Base-by-base conservation (phyloP, 1,140 invertebrate species). In the Drosophila setifemur region DNA sequence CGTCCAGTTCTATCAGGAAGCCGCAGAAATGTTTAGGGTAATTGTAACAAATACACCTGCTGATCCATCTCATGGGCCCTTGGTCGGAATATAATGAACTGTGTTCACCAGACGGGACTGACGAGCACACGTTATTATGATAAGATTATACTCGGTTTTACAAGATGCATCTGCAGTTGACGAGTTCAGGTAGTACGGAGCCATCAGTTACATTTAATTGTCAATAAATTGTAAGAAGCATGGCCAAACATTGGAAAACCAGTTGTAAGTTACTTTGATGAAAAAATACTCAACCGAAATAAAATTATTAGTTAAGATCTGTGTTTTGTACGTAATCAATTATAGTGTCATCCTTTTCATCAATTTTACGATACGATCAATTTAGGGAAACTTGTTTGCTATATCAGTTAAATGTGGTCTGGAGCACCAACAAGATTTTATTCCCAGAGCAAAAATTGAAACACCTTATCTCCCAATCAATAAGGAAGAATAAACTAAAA, bases 1-100 rank as follows among this genome's bases (percentile, higher is more conserved):
- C n/a, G n/a, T 45, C 14, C 1, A 60, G 26, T 45, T 37, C 45
- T 47, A 40, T 53, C 43, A 35, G 61, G 49, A 73, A 40, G 71
- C 57, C 50, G 40, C 45, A 67, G 28, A 68, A 58, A 58, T 83
- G 69, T 85, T 83, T 85, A 63, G 70, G 81, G 70, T 83, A 83
- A 78, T 83, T 85, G 60, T 79, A 78, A 74, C 79, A 78, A 83
- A 83, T 74, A 58, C 78, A 83, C 79, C 79, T 83, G 79, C 73
- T 31, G 43, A 31, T 37, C 18, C 43, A 26, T 31, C 33, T 21
- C 29, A 33, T 35, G 26, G 16, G 14, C 45, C 35, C 16, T 35
- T 55, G 55, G 64, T 42, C 63, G 44, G 64, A 39, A 31, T 7
- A 35, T 39, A 69, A 73, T 74, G 45, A 55, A 57, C 50, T 47